These are phyloP conservation scores for Crocidura indochinensis DNA, from an alignment of 2,797 vertebrate genomes.

Conservation along the genomic window DNA sequence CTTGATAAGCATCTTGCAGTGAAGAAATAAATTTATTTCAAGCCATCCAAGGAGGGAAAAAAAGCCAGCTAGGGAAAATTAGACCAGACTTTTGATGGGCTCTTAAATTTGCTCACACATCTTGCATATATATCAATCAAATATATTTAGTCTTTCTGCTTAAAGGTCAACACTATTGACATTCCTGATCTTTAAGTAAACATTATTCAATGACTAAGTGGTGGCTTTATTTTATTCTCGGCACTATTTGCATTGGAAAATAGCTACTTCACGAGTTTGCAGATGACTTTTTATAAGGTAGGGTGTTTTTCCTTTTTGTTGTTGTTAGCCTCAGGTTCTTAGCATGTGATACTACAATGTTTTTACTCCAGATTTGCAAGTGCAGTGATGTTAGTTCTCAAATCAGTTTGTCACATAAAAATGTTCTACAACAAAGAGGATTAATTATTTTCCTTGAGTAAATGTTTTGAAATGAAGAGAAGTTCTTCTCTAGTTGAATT, in stretches of 20 bases:
- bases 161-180: slow-evolving; percentile 36
- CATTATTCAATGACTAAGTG: slow-evolving; percentile 8
- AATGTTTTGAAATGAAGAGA: slow-evolving; percentile 67
- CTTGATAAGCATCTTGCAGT: not conserved
- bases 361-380: slow-evolving; percentile 79
- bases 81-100: slow-evolving; percentile 45
- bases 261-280: slow-evolving; percentile 78
- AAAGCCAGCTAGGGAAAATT: not conserved
- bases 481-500: slow-evolving; percentile 22
- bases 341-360: slow-evolving; percentile 78
- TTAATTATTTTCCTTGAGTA: slow-evolving; percentile 74
- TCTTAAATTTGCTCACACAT: slow-evolving; percentile 56
- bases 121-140: slow-evolving; percentile 49
- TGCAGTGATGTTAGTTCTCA: slow-evolving; percentile 77
- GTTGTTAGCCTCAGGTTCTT: slow-evolving; percentile 80
- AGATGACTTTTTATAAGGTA: slow-evolving; percentile 79
- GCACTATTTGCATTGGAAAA: slow-evolving; percentile 79
- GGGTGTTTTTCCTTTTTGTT: not conserved
- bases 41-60: slow-evolving; percentile 9
- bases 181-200: slow-evolving; percentile 56
- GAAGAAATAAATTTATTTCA: slow-evolving; percentile 54
- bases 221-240: slow-evolving; percentile 54
- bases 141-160: slow-evolving; percentile 42
- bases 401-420: slow-evolving; percentile 76
- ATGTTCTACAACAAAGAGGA: slow-evolving; percentile 81